Conservation (phyloP, 2,888 invertebrate genomes). For the Neoascia interrupta region DNA sequence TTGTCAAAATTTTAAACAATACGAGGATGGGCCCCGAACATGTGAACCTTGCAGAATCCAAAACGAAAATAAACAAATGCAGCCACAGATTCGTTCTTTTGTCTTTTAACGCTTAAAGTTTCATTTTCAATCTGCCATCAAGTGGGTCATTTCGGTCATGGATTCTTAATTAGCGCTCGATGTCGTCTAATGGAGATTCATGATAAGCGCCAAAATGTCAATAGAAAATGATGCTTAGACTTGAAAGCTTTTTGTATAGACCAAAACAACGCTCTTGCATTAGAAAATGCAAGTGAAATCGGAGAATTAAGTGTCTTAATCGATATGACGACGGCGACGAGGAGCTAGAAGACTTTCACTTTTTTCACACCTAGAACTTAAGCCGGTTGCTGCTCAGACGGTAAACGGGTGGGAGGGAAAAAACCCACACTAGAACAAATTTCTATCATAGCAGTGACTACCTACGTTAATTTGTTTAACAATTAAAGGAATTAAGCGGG, state of each 20-base stretch:
- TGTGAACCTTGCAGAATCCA: conserved; percentile 12
- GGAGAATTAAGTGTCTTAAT: no score
- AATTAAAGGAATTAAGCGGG: no score
- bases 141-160: conserved; percentile 17
- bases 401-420: no score
- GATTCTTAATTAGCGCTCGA: conserved; percentile 22
- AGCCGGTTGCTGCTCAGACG: no score
- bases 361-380: no score
- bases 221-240: neutral
- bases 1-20: neutral
- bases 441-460: no score
- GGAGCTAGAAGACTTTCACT: no score
- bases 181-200: no score
- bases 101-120: neutral
- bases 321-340: no score
- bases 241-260: no score
- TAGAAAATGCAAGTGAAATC: neutral
- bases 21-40: neutral
- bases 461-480: no score
- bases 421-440: no score
- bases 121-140: conserved; percentile 1
- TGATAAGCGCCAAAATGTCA: neutral
- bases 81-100: neutral
- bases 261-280: neutral
- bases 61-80: conserved; percentile 12